These are phyloP conservation scores for Xenentodon cancila DNA, from an alignment of 2,797 vertebrate genomes.

Conservation along the genomic window DNA sequence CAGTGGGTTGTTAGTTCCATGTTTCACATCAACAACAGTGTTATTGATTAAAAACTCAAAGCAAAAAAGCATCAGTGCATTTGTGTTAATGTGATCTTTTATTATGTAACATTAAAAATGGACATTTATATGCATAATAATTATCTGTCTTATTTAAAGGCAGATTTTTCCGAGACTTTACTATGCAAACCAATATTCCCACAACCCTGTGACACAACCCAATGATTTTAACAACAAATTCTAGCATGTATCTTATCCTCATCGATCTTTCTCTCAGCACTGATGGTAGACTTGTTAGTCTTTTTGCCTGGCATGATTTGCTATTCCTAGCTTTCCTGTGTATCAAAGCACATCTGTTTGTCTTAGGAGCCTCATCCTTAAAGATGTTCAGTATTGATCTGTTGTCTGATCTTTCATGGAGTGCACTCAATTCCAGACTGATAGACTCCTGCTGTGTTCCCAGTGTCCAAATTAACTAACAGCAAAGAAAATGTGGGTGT, in stretches of 20 bases:
- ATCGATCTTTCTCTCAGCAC: slow-evolving; percentile 51
- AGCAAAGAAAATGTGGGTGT: slow-evolving; percentile 21
- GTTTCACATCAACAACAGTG: too few relatives aligned
- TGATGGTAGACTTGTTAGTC: slow-evolving; percentile 46
- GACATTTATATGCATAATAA: too few relatives aligned
- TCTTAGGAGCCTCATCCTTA: slow-evolving; percentile 77
- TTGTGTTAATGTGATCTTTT: too few relatives aligned
- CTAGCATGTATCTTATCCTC: slow-evolving; percentile 22
- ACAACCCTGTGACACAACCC: too few relatives aligned
- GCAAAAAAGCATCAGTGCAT: too few relatives aligned
- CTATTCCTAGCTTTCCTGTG: slow-evolving; percentile 54
- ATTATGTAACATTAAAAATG: too few relatives aligned
- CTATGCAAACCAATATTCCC: too few relatives aligned
- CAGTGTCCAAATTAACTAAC: slow-evolving; percentile 29
- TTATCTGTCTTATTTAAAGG: too few relatives aligned
- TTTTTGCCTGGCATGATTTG: slow-evolving; percentile 50
- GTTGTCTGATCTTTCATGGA: slow-evolving; percentile 79
- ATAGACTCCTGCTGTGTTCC: slow-evolving; percentile 67
- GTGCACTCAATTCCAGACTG: slow-evolving; percentile 71
- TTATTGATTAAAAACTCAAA: too few relatives aligned
- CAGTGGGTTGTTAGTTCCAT: too few relatives aligned
- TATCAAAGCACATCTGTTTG: slow-evolving; percentile 66
- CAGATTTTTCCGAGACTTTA: too few relatives aligned
- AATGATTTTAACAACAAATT: not conserved
- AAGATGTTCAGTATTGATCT: slow-evolving; percentile 78